Evolutionary conservation across 2,888 invertebrate genomes (phyloP).

Genomic region (Acleris literana): DNA sequence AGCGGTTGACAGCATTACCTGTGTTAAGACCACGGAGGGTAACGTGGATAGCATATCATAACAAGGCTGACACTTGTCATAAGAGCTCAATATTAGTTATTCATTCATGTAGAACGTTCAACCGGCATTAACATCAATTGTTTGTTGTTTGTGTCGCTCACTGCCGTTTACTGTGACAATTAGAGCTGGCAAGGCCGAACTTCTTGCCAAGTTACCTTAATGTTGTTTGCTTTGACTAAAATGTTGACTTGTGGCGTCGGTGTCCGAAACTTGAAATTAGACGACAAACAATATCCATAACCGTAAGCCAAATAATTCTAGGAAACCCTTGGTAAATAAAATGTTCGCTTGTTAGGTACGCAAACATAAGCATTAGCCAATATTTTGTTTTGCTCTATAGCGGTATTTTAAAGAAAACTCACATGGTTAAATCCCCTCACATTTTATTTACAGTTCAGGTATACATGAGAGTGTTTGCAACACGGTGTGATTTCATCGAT

Average conservation of each 20-base stretch:
- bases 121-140: conserved; percentile 54
- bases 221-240: conserved; percentile 32
- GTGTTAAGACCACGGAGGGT: conserved; percentile 20
- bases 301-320: background rate
- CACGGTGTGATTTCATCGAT: conserved; percentile 15
- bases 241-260: conserved; percentile 26
- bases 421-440: too few species aligned
- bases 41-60: conserved; percentile 15
- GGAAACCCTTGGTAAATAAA: too few species aligned
- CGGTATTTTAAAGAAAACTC: too few species aligned
- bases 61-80: conserved; percentile 27
- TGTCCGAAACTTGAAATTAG: conserved; percentile 22
- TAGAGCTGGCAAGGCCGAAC: conserved; percentile 59
- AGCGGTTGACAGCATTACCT: conserved; percentile 17
- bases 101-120: conserved; percentile 52
- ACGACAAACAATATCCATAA: conserved; percentile 19
- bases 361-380: too few species aligned
- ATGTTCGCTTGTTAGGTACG: too few species aligned
- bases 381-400: too few species aligned
- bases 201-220: conserved; percentile 44
- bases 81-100: conserved; percentile 34
- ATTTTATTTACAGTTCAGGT: too few species aligned
- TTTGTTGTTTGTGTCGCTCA: conserved; percentile 61
- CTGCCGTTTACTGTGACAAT: conserved; percentile 57
- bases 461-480: background rate